Conservation (phyloP, 2,113 vertebrate genomes). For the Tylochromis polylepis region DNA sequence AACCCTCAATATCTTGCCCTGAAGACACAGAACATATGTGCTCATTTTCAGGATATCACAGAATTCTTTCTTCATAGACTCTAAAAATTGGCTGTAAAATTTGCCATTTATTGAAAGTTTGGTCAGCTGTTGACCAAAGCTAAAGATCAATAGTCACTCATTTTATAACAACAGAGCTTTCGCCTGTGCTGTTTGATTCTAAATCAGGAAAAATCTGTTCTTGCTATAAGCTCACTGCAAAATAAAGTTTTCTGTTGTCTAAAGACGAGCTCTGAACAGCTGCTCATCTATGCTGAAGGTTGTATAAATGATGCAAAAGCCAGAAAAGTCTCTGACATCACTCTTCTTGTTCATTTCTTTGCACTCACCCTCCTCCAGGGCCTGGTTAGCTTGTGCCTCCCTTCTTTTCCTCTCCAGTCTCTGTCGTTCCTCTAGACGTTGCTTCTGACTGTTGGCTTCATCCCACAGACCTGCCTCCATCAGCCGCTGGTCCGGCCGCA, state of each 20-base stretch:
- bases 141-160: neutral
- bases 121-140: neutral
- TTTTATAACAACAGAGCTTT: neutral
- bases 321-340: neutral
- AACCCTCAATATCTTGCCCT: constrained; percentile 83
- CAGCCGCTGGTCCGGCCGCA: constrained; percentile 87
- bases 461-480: constrained; percentile 95
- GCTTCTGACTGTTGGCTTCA: constrained; percentile 88
- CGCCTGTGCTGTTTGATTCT: neutral
- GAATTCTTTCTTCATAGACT: neutral
- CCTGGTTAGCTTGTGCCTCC: constrained; percentile 74
- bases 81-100: neutral
- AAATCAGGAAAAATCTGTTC: neutral
- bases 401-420: constrained; percentile 78
- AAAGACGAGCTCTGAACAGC: neutral
- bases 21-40: neutral
- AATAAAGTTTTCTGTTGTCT: neutral
- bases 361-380: constrained; percentile 80
- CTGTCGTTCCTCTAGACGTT: constrained; percentile 88
- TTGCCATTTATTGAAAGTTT: neutral
- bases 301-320: neutral
- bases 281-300: neutral
- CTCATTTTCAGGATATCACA: neutral
- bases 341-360: neutral
- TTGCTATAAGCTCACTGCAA: neutral